A percentile compares a stretch with the other conserved stretches of the same genome.
Conservation (phyloP, 2,797 vertebrate species). For the Gobio occitaniae region DNA sequence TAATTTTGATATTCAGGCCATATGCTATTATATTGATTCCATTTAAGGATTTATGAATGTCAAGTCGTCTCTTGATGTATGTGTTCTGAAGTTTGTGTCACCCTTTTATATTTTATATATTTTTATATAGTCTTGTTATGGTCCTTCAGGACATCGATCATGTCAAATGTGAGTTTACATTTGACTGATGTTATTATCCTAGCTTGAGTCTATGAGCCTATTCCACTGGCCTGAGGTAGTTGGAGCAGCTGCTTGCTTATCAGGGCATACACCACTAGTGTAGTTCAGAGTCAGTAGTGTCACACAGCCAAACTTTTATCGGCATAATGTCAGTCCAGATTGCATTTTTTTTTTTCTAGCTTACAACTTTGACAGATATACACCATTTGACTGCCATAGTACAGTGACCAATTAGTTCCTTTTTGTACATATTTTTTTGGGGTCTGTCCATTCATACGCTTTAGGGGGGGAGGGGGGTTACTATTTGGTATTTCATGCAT, state of each 20-base stretch:
- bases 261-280: conserved; percentile 30
- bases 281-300: conserved; percentile 23
- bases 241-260: conserved; percentile 3
- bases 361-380: neutral
- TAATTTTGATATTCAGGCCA: neutral
- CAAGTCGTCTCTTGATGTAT: conserved; percentile 9
- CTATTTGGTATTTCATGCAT: too few relatives aligned
- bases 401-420: neutral
- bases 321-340: neutral
- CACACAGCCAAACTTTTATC: neutral
- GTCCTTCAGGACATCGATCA: conserved; percentile 42
- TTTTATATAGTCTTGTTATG: conserved; percentile 24
- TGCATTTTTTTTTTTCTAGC: neutral
- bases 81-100: conserved; percentile 30
- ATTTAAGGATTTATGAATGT: neutral
- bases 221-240: conserved; percentile 3
- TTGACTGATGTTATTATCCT: conserved; percentile 37
- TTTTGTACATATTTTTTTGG: neutral
- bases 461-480: too few relatives aligned
- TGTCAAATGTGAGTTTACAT: conserved; percentile 34
- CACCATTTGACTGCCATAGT: neutral
- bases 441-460: neutral
- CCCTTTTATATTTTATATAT: conserved; percentile 26
- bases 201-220: conserved; percentile 41
- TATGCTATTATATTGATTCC: neutral